Base-by-base conservation (phyloP, 2,888 invertebrate genomes). In the Himalopsyche anomala region DNA sequence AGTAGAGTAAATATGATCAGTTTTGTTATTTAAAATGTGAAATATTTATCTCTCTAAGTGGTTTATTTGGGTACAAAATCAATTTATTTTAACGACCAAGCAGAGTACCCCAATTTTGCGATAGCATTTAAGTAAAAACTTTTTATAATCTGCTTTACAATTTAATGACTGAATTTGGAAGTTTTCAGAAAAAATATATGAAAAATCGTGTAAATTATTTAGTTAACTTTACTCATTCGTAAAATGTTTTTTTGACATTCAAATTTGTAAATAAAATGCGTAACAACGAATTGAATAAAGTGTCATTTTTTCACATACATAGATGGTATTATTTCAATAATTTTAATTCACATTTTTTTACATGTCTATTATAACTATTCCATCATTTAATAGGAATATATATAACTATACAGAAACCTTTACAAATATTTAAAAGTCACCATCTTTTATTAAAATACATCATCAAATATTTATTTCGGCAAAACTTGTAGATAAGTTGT, bases 121-220 rank as follows among this genome's bases (percentile, higher is more conserved):
- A 62, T 5, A 62, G 11, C 8, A 19, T 62, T n/a, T 28, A 1
- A 62, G 19, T n/a, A 19, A n/a, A 62, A 62, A 62, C 62, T 62
- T 62, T 62, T 62, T 62, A 8, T 2, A 62, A 19, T 62, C 28
- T 5, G 19, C 62, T 15, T 15, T 28, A 19, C 19, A 28, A 28
- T 62, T 62, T 62, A 62, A 62, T 62, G 56, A 62, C 56, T 62
- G 19, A 62, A 62, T 62, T 62, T 8, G 28, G 62, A 62, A 62
- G 62, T 62, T 62, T 62, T 62, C 51, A 12, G 15, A 51, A 51
- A 51, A 2, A 51, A 51, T 15, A 5, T 51, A 51, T 51, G 51
- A 15, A 51, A 62, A 62, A 62, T 62, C 6, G 19, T 62, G 62
- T 11, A 62, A 62, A 62, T 62, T 62, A 62, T 62, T 62, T 11